Evolutionary conservation across 2,797 vertebrate genomes (phyloP).

Genomic region (Psittacula derbiana): DNA sequence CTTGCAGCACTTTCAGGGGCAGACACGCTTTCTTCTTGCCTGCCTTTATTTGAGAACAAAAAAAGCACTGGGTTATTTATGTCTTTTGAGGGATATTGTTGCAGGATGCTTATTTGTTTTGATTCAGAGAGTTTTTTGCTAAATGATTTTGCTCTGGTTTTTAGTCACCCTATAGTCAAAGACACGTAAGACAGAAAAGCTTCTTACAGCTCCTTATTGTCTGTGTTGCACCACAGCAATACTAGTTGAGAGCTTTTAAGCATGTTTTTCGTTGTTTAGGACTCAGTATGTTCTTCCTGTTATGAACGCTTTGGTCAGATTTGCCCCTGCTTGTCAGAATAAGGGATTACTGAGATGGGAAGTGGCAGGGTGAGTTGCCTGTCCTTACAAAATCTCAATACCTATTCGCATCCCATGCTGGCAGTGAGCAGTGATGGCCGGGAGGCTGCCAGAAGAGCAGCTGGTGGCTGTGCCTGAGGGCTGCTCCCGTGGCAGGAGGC

Average conservation of each 20-base stretch:
- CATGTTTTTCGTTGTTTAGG: neutral
- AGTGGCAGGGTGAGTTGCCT: neutral
- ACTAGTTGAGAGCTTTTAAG: neutral
- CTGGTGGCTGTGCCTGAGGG: accelerated
- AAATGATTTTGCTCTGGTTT: neutral
- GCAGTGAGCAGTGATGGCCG: accelerated
- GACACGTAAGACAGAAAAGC: neutral
- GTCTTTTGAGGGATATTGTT: neutral
- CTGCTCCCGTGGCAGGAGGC: neutral
- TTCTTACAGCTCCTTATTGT: neutral
- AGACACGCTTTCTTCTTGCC: neutral
- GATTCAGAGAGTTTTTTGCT: neutral
- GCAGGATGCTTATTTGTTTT: neutral
- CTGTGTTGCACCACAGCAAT: neutral
- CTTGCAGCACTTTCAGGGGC: neutral
- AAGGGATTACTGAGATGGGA: neutral
- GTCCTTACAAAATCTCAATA: neutral
- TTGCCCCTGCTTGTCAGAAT: neutral
- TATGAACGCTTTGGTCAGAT: neutral
- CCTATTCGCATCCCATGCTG: accelerated
- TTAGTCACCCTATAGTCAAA: neutral
- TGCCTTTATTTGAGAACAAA: neutral
- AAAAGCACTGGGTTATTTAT: neutral
- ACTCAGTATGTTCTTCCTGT: neutral
- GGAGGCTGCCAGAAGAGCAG: neutral